These are phyloP conservation scores for Ectropis crepuscularia DNA, from an alignment of 2,888 invertebrate species.

Conservation along the genomic window DNA sequence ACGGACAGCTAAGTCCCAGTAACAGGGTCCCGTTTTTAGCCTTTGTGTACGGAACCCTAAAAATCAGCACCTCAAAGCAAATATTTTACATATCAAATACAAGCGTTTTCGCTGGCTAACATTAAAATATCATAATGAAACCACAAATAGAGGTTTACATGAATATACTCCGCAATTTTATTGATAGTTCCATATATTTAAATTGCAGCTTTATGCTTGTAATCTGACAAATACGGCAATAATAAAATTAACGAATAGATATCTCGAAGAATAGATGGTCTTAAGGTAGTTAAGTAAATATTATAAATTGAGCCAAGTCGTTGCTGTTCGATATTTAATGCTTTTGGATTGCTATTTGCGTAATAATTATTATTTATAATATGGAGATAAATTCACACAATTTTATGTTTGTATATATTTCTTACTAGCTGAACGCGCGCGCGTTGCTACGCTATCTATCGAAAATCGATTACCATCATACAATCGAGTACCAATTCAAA, in stretches of 20 bases:
- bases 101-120: no score
- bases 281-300: constrained; percentile 48
- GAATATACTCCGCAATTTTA: constrained; percentile 13
- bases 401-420: no score
- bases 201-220: constrained; percentile 25
- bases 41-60: no score
- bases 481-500: no score
- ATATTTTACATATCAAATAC: no score
- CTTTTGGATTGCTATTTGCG: constrained; percentile 42
- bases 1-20: no score
- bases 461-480: no score
- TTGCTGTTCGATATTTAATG: constrained; percentile 47
- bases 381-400: no score
- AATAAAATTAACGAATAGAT: constrained; percentile 58
- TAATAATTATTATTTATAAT: constrained; percentile 23
- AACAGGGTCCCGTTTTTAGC: no score
- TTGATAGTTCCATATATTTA: constrained; percentile 13
- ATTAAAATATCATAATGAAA: background rate
- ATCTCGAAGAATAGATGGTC: constrained; percentile 44
- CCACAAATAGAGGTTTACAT: background rate
- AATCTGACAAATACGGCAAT: constrained; percentile 56
- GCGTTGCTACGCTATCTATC: no score
- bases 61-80: no score
- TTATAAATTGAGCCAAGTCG: constrained; percentile 53
- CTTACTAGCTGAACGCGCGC: no score